Conservation (phyloP, 64 coral and sea anemone genomes). For the Montipora cactus region DNA sequence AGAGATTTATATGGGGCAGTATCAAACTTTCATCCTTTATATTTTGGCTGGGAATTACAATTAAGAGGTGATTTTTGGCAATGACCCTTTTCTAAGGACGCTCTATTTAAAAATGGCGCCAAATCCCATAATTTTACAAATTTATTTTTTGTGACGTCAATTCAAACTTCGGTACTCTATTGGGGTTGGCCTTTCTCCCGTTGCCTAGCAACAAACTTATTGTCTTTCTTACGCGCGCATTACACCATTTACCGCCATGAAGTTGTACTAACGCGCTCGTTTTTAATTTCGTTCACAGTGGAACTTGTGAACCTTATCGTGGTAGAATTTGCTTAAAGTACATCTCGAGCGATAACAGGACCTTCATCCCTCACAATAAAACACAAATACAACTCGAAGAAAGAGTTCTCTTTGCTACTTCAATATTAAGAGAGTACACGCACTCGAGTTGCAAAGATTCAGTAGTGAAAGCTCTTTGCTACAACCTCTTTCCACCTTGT, state of each 20-base stretch:
- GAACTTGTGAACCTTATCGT: conserved; percentile 61
- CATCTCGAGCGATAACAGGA: conserved; percentile 21
- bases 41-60: too few relatives aligned
- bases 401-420: neutral
- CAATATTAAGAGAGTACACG: conserved; percentile 15
- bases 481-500: conserved; percentile 88
- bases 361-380: conserved; percentile 54
- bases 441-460: conserved; percentile 65
- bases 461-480: conserved; percentile 80
- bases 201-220: too few relatives aligned
- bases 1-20: too few relatives aligned
- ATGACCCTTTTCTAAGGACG: too few relatives aligned
- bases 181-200: neutral
- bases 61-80: too few relatives aligned
- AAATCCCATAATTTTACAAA: too few relatives aligned
- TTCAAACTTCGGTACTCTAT: too few relatives aligned
- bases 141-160: too few relatives aligned
- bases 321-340: conserved; percentile 70
- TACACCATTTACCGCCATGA: too few relatives aligned
- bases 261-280: neutral
- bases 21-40: too few relatives aligned
- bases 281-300: conserved; percentile 28
- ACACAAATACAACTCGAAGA: conserved; percentile 60
- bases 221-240: too few relatives aligned
- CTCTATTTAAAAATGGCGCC: too few relatives aligned